Base-by-base conservation (phyloP, 2,113 vertebrate species). In the Gila orcuttii region DNA sequence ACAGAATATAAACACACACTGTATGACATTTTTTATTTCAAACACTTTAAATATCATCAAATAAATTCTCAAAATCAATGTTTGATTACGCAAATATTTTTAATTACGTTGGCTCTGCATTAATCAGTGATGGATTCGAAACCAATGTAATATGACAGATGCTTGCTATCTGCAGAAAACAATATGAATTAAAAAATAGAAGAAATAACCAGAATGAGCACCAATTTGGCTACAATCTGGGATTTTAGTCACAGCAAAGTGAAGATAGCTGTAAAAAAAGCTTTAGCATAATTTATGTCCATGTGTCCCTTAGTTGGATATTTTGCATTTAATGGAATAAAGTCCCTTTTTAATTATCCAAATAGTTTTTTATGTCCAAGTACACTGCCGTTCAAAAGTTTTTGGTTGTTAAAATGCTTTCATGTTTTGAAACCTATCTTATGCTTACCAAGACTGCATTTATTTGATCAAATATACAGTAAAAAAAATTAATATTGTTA, bases 141-240 rank as follows among this genome's bases (percentile, higher is more conserved):
- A 74, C 23, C 39, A 74, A 45, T 25, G 11, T 47, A 47, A 74
- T 45, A 13, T 74, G 71, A 45, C 71, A 74, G 71, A 74, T 74
- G 71, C 39, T 74, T 74, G 23, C 11, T 74, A 74, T 74, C 71
- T 45, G 39, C 21, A 74, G 11, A 73, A 73, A 42, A 73, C 33
- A 39, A 71, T 25, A 74, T 45, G 21, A 73, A 42, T 45, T 1
- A 15, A 74, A 47, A 74, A n/a, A 11, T 25, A 25, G 1, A 69
- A 36, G 8, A 69, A 36, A 1, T 11, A 39, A 39, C 66, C 19
- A 71, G 33, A 71, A 71, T 39, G 33, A 39, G 19, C 68, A 39
- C 36, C 33, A 71, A 73, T 73, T 47, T 25, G 21, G 23, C 23
- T n/a, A 15, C 39, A 74, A 7, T 74, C 71, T 74, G 39, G 69